A percentile compares a stretch with the other conserved stretches of the same genome.
These are phyloP conservation scores for Seira musarum DNA, from an alignment of 2,888 invertebrate genomes.

Conservation along the genomic window DNA sequence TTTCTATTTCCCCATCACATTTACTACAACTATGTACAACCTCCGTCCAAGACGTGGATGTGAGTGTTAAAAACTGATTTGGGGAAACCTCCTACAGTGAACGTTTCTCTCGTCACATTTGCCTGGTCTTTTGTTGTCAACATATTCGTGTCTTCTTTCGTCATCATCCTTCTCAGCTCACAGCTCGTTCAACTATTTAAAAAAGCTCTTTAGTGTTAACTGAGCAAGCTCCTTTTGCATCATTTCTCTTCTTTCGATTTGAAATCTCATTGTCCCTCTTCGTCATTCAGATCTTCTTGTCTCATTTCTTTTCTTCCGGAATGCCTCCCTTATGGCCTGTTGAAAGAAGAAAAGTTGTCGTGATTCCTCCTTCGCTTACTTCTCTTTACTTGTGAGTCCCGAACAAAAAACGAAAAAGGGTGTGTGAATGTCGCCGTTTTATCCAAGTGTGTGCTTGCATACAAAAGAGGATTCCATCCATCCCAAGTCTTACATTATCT, in stretches of 20 bases:
- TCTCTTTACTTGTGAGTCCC: neutral
- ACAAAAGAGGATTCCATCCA: constrained; percentile 3
- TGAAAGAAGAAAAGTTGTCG: constrained; percentile 46
- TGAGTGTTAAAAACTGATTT: constrained; percentile 28
- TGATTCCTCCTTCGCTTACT: constrained; percentile 23
- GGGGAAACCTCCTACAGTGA: constrained; percentile 45
- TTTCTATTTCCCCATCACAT: neutral
- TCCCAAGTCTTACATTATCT: neutral
- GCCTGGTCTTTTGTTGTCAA: constrained; percentile 52
- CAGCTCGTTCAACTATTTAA: constrained; percentile 13
- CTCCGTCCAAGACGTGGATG: neutral
- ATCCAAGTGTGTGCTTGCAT: constrained; percentile 22
- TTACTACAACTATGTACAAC: neutral
- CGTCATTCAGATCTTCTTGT: constrained; percentile 32
- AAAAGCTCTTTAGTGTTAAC: constrained; percentile 8
- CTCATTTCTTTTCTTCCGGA: constrained; percentile 50
- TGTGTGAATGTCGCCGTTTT: constrained; percentile 52
- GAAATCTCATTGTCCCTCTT: constrained; percentile 34
- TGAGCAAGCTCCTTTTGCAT: constrained; percentile 17
- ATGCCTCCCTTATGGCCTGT: constrained; percentile 43
- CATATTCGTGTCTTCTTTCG: constrained; percentile 50
- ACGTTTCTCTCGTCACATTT: constrained; percentile 8
- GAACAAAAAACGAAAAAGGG: constrained; percentile 43
- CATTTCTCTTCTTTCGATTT: constrained; percentile 26
- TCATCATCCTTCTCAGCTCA: no score